Base-by-base conservation (phyloP, 2,113 vertebrate genomes). In the Caranx ignobilis region DNA sequence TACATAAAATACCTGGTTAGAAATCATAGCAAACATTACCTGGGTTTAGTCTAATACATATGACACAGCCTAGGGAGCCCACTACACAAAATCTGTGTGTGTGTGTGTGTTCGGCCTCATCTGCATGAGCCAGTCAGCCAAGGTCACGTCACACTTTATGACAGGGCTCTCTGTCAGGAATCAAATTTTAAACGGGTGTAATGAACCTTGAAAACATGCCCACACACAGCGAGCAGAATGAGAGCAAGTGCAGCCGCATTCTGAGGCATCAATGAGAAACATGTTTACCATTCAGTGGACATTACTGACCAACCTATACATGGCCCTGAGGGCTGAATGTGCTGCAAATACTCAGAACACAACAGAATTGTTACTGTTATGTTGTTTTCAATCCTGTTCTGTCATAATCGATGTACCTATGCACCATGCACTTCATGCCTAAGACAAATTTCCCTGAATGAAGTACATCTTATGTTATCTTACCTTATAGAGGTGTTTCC, bases 121-220 rank as follows among this genome's bases (percentile, higher is more conserved):
- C 55, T 78, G 70, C 79, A 79, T 68, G 59, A 41, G 65, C 10
- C 60, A 75, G 59, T 75, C 61, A 79, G 76, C 71, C 76, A 83
- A 83, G 84, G 75, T 79, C 76, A 75, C 57, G 6, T 64, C 66
- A 68, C 39, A 62, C 34, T 83, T 83, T 43, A 52, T 75, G 60
- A 18, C 63, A 41, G 48, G 16, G 37, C 61, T 57, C 55, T 63
- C 57, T 56, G 75, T 73, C 70, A 73, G 54, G 66, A 59, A 76
- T 79, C 56, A 55, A 34, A 59, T 72, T 76, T 79, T 35, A 72
- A 83, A 79, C 11, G 32, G 55, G 39, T 72, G 80, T 83, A 83
- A 79, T 65, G 55, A 52, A 78, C 60, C 79, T 76, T 83, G 62
- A 76, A 68, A 71, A 62, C 60, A 47, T n/a, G 47, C 56, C n/a